These are phyloP conservation scores for Himalopsyche kuldschensis DNA, from an alignment of 2,888 invertebrate genomes.

Conservation along the genomic window DNA sequence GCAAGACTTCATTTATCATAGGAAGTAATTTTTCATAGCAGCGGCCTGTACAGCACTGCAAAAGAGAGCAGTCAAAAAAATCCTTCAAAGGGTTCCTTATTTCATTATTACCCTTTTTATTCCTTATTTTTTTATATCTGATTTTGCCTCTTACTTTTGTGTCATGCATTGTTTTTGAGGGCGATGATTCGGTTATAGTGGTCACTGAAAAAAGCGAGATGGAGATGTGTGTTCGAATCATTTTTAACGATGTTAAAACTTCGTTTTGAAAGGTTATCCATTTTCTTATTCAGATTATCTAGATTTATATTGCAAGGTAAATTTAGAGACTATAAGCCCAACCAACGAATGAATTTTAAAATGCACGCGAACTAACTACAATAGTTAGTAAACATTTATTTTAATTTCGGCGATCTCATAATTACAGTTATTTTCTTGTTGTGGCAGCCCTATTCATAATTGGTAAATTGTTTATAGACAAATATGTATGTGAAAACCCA, in stretches of 20 bases:
- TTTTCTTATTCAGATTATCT: no score
- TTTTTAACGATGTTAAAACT: neutral
- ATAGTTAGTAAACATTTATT: no score
- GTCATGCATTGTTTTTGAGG: slow-evolving; percentile 8
- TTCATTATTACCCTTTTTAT: slow-evolving; percentile 25
- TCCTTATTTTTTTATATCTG: neutral
- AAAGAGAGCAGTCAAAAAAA: slow-evolving; percentile 16
- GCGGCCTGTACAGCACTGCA: slow-evolving; percentile 13
- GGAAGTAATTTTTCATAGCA: slow-evolving; percentile 37
- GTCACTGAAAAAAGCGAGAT: neutral
- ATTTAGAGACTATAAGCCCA: no score
- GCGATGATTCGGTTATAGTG: neutral
- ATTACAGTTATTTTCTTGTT: no score
- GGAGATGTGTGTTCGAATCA: neutral
- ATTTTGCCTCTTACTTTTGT: slow-evolving; percentile 5
- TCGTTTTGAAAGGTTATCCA: no score
- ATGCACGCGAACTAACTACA: no score
- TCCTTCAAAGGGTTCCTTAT: slow-evolving; percentile 29
- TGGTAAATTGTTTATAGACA: no score
- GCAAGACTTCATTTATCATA: slow-evolving; percentile 34
- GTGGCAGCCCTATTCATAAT: no score
- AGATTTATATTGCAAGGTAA: no score
- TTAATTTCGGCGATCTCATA: no score
- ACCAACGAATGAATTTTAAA: no score
- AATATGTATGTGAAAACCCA: no score